phyloP scores from a whole-genome alignment of 2,797 vertebrate species.

The Tokudaia muenninki region DNA sequence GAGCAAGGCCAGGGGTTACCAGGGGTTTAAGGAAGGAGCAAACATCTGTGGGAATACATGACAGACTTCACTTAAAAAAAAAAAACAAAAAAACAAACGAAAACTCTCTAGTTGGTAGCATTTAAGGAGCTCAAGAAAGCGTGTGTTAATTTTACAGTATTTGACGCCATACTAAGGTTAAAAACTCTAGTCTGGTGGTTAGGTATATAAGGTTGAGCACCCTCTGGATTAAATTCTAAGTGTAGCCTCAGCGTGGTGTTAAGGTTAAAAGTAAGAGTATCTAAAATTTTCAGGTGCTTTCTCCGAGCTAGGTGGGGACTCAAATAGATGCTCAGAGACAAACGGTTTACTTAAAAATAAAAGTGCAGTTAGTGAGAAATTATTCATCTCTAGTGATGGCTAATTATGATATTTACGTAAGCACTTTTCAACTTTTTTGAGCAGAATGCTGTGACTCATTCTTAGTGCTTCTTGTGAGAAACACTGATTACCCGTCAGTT shows the following conservation, averaged over 20 bases:
- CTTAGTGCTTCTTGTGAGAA: conserved; percentile 84
- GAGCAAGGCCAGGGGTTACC: conserved; percentile 25
- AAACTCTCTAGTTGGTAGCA: neutral
- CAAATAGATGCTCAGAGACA: conserved; percentile 76
- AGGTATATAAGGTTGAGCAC: conserved; percentile 24
- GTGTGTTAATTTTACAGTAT: neutral
- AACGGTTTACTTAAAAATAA: conserved; percentile 85
- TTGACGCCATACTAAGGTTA: neutral
- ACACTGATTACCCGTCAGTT: conserved; percentile 84
- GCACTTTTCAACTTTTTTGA: conserved; percentile 88
- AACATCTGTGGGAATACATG: neutral
- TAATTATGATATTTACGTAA: conserved; percentile 88
- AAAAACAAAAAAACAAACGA: too few relatives aligned
- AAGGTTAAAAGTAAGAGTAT: conserved; percentile 84
- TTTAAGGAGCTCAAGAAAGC: conserved; percentile 34
- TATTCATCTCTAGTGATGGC: conserved; percentile 83
- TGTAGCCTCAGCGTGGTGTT: conserved; percentile 77
- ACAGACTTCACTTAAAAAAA: neutral
- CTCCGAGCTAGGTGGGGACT: conserved; percentile 69
- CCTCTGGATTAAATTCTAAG: conserved; percentile 78
- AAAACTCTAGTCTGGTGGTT: neutral
- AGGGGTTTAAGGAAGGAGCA: neutral
- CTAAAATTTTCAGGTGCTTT: conserved; percentile 83
- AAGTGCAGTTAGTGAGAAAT: conserved; percentile 84
- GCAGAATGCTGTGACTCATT: conserved; percentile 87